Conservation (phyloP, 2,113 vertebrate genomes). For the Microcebus lehilahytsara region DNA sequence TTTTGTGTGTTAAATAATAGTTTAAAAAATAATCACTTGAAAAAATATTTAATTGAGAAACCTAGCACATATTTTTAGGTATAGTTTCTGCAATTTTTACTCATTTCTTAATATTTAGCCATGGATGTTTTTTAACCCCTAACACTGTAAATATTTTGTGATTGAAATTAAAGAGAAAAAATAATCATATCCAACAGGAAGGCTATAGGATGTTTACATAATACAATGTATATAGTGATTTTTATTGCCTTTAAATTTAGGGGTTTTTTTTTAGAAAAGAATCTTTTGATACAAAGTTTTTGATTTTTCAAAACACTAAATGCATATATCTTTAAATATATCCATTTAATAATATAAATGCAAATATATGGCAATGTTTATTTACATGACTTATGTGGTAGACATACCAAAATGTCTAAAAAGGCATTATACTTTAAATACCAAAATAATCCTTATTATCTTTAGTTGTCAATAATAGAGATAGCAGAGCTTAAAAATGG, state of each 20-base stretch:
- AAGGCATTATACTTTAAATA: background rate
- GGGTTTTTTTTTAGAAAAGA: background rate
- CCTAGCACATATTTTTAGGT: background rate
- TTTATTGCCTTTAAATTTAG: conserved; percentile 11
- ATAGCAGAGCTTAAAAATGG: background rate
- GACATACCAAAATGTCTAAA: background rate
- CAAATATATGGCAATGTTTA: background rate
- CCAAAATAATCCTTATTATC: conserved; percentile 1
- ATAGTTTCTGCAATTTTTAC: background rate
- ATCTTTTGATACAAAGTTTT: background rate
- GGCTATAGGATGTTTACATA: background rate
- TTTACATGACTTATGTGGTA: background rate
- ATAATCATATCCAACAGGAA: background rate
- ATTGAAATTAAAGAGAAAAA: background rate
- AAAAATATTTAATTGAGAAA: conserved; percentile 27
- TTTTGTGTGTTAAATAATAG: conserved; percentile 35
- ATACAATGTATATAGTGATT: background rate
- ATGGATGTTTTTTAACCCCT: conserved; percentile 53
- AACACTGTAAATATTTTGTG: conserved; percentile 54
- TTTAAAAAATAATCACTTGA: conserved; percentile 44
- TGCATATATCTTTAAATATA: background rate
- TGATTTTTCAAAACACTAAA: conserved; percentile 5
- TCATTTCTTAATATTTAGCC: conserved; percentile 64
- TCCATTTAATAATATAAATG: background rate
- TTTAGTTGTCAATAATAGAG: background rate